Conservation (phyloP, 1,140 invertebrate genomes). For the Copidosoma floridanum region DNA sequence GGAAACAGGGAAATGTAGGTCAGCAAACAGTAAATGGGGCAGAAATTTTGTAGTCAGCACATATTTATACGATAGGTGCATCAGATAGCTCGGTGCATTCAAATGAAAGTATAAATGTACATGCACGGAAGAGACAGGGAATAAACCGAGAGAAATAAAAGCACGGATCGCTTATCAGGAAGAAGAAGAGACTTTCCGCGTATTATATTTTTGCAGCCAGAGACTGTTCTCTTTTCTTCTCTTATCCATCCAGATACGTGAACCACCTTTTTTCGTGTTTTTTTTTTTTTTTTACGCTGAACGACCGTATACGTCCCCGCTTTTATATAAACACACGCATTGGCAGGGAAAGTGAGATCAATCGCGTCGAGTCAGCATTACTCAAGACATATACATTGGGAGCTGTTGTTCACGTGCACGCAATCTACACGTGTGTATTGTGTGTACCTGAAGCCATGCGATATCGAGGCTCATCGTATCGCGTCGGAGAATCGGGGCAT, state of each 20-base stretch:
- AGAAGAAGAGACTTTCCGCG: neutral
- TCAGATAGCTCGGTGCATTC: neutral
- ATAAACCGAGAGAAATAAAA: neutral
- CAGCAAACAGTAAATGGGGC: too few relatives aligned
- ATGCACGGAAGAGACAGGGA: neutral
- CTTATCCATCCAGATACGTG: too few relatives aligned
- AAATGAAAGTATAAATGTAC: neutral
- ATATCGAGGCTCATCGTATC: slow-evolving; percentile 9
- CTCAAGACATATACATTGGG: too few relatives aligned
- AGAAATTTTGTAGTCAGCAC: too few relatives aligned
- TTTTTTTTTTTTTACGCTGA: slow-evolving; percentile 2
- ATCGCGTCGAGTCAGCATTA: slow-evolving; percentile 6
- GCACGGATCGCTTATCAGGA: slow-evolving; percentile 16
- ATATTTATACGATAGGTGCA: too few relatives aligned
- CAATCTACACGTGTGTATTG: neutral
- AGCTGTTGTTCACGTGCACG: too few relatives aligned
- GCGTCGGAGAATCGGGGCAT: neutral
- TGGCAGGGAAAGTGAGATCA: neutral
- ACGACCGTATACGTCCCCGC: too few relatives aligned
- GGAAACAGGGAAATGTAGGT: too few relatives aligned
- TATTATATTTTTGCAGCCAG: neutral
- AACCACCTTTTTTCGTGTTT: too few relatives aligned
- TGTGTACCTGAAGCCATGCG: neutral
- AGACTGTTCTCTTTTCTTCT: neutral
- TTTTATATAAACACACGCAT: too few relatives aligned